These are phyloP conservation scores for Fabriciana adippe DNA, from an alignment of 2,888 invertebrate genomes.

Conservation along the genomic window DNA sequence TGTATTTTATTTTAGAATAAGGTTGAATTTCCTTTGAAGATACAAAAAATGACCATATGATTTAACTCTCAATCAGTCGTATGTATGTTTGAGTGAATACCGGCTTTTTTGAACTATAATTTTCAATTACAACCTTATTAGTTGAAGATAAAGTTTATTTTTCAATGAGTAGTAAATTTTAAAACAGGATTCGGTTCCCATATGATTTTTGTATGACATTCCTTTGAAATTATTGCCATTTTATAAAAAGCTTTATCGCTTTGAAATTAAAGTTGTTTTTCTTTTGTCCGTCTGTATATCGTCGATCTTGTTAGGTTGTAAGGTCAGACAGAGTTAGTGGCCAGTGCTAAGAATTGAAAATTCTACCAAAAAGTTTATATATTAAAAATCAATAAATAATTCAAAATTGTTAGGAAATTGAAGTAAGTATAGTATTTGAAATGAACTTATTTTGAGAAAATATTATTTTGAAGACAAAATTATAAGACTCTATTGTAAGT, in stretches of 20 bases:
- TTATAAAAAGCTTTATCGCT: slow-evolving; percentile 37
- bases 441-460: too few species aligned
- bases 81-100: slow-evolving; percentile 55
- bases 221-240: slow-evolving; percentile 46
- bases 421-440: too few species aligned
- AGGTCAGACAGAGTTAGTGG: slow-evolving; percentile 57
- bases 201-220: slow-evolving; percentile 78
- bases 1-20: rapidly evolving
- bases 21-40: slow-evolving; percentile 36
- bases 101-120: slow-evolving; percentile 43
- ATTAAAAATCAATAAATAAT: not conserved
- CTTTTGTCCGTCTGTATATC: slow-evolving; percentile 39
- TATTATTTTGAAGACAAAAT: too few species aligned
- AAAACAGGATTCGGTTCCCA: slow-evolving; percentile 75
- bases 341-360: slow-evolving; percentile 47
- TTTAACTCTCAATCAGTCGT: slow-evolving; percentile 62
- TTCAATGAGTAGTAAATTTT: slow-evolving; percentile 40
- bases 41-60: slow-evolving; percentile 59
- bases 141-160: slow-evolving; percentile 18
- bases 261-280: slow-evolving; percentile 43
- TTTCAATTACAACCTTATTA: slow-evolving; percentile 35
- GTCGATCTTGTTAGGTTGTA: slow-evolving; percentile 60
- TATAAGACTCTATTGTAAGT: too few species aligned
- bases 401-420: not conserved
- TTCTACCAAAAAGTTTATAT: slow-evolving; percentile 42